Evolutionary conservation across 2,113 vertebrate genomes (phyloP), one percentile per base, ranked within the genome.

Genomic region (Strigops habroptila): DNA sequence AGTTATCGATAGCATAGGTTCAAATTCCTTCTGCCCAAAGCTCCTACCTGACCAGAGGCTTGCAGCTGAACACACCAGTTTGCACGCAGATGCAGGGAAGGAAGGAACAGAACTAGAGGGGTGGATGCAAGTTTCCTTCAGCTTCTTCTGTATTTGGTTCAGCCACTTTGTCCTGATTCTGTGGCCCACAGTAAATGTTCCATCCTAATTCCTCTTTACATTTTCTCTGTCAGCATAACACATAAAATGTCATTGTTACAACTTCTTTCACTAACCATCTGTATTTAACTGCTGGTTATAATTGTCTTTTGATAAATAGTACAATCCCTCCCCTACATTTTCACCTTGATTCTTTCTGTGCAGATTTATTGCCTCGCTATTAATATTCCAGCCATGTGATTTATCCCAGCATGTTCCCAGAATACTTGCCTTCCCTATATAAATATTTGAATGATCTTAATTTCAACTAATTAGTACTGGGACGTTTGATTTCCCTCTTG

Each of bases 361-460:
- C 68, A 91, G 81, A 91, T 76, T 91, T 93, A 87, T 73, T 93
- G 80, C 80, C 49, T 95, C 5, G 15, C 91, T 96, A 96, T 97
- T 95, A 96, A 95, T 95, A 96, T 96, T 97, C 94, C 70, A 95
- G 70, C 62, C 93, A 90, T 25, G 83, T 94, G 95, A 95, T 90
- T 79, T 93, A 91, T 89, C 82, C 87, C 96, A 92, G 94, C 89
- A 70, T 95, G 87, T 95, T 96, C 94, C 92, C 65, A 0, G 90
- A 97, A 96, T 95, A 96, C 86, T 92, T 95, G 67, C 85, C 82
- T 97, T 94, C 95, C 84, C 78, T 96, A 86, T 97, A 93, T 95
- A 94, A 96, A 95, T 97, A 95, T 96, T 96, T 96, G 94, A 94
- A 94, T 96, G 65, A 93, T 97, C 91, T 94, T 95, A 97, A 96